Conservation (phyloP, 2,113 vertebrate species). For the Odontesthes bonariensis region DNA sequence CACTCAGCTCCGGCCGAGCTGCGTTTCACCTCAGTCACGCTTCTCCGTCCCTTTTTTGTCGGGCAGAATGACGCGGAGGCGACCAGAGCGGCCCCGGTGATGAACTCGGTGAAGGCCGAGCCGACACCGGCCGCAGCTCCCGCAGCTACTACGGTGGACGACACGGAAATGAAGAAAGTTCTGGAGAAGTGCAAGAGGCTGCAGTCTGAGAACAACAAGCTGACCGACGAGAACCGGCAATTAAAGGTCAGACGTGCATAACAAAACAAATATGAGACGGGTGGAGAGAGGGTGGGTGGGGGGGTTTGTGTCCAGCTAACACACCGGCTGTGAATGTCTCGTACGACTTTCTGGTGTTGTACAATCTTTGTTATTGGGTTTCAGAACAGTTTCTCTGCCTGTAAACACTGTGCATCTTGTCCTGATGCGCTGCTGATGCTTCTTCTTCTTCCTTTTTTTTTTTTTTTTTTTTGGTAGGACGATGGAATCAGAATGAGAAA, state of each 20-base stretch:
- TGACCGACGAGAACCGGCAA: slow-evolving; percentile 93
- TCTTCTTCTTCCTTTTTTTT: neutral
- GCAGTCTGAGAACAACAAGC: slow-evolving; percentile 90
- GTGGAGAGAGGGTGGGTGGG: too few species aligned
- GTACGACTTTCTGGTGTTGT: too few species aligned
- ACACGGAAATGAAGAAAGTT: slow-evolving; percentile 91
- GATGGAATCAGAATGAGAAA: slow-evolving; percentile 93
- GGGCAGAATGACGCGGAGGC: slow-evolving; percentile 90
- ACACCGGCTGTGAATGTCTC: too few species aligned
- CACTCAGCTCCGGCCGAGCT: slow-evolving; percentile 22
- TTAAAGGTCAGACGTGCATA: slow-evolving; percentile 85
- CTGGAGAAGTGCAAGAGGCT: slow-evolving; percentile 96
- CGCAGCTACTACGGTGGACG: slow-evolving; percentile 83
- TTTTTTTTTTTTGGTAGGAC: slow-evolving; percentile 81
- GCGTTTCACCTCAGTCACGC: slow-evolving; percentile 41
- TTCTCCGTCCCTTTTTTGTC: slow-evolving; percentile 16
- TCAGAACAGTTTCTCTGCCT: too few species aligned
- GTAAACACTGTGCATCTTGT: too few species aligned
- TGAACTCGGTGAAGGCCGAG: slow-evolving; percentile 89
- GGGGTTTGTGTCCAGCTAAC: too few species aligned
- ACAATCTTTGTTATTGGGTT: too few species aligned
- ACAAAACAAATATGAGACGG: too few species aligned
- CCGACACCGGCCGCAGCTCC: slow-evolving; percentile 56
- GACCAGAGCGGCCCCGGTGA: slow-evolving; percentile 85
- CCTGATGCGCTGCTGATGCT: too few species aligned